These are phyloP conservation scores for Xestia rhomboidea DNA, from an alignment of 2,888 invertebrate genomes.

Conservation along the genomic window DNA sequence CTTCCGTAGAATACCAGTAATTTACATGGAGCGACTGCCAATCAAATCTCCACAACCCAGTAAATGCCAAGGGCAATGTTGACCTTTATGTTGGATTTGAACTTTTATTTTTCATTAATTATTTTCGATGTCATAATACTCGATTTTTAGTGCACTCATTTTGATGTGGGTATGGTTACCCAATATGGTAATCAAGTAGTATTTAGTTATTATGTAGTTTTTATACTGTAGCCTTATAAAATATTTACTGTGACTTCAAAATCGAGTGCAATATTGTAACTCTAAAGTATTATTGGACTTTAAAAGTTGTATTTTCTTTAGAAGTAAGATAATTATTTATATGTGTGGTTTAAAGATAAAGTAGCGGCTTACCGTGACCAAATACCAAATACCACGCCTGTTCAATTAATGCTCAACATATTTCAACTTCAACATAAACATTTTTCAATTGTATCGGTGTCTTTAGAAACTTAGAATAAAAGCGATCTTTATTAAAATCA, in stretches of 20 bases:
- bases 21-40: background rate
- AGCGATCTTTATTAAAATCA: conserved; percentile 44
- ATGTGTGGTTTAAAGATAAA: conserved; percentile 53
- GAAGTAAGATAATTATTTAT: conserved; percentile 31
- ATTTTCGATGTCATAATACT: conserved; percentile 28
- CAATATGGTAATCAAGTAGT: conserved; percentile 30
- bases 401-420: conserved; percentile 58
- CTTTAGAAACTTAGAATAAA: conserved; percentile 40
- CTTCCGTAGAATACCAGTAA: background rate
- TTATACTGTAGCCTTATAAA: conserved; percentile 12
- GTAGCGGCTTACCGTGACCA: conserved; percentile 44
- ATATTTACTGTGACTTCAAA: conserved; percentile 21
- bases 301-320: conserved; percentile 26
- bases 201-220: conserved; percentile 20
- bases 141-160: conserved; percentile 21
- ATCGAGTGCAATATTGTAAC: conserved; percentile 24
- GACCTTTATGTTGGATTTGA: conserved; percentile 27
- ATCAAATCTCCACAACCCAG: background rate
- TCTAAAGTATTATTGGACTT: conserved; percentile 13
- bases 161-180: background rate
- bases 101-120: conserved; percentile 11
- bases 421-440: conserved; percentile 48
- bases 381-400: conserved; percentile 64
- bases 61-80: background rate
- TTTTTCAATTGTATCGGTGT: conserved; percentile 35